Evolutionary conservation across 2,888 invertebrate species (phyloP), one percentile per base, ranked within the genome.

Genomic region (Arctia plantaginis): DNA sequence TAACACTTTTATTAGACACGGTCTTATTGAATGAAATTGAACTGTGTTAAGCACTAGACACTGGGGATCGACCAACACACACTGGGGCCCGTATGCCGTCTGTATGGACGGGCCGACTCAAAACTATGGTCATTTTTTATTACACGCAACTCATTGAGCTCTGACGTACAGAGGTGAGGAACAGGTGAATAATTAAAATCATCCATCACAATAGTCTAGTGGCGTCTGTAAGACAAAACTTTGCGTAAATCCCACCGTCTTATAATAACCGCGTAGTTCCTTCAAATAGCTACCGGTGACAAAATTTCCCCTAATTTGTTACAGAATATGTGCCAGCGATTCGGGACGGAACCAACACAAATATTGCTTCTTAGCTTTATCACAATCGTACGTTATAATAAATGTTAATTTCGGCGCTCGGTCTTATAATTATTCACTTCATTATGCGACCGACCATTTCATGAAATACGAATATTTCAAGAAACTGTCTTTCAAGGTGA

Each of bases 1-100:
- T 23, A 3, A 70, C 41, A 30, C 69, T 30, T 44, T n/a, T n/a
- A 69, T 69, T 69, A 13, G 64, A n/a, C 59, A 35, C 55, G 55
- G 13, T 2, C n/a, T 59, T 27, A 30, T 69, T 69, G 69, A 10
- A n/a, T 55, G n/a, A 59, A 69, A 35, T 55, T 30, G 10, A 27
- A 41, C 39, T 59, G 59, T 30, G 20, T 30, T 3, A 41, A 27
- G 35, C 39, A 35, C 15, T 69, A 35, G 8, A 15, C 55, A 39
- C 35, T 27, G 13, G 13, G 27, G 44, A 67, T 66, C 44, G 20
- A 18, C 44, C 66, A 13, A 27, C 55, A 51, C n/a, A 3, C 51
- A 41, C 41, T n/a, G n/a, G n/a, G 12, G 15, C 41, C n/a, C 66
- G 10, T n/a, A n/a, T n/a, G n/a, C n/a, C n/a, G n/a, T n/a, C n/a